Conservation (phyloP, 2,113 vertebrate species). For the Drymodes brunneopygia region DNA sequence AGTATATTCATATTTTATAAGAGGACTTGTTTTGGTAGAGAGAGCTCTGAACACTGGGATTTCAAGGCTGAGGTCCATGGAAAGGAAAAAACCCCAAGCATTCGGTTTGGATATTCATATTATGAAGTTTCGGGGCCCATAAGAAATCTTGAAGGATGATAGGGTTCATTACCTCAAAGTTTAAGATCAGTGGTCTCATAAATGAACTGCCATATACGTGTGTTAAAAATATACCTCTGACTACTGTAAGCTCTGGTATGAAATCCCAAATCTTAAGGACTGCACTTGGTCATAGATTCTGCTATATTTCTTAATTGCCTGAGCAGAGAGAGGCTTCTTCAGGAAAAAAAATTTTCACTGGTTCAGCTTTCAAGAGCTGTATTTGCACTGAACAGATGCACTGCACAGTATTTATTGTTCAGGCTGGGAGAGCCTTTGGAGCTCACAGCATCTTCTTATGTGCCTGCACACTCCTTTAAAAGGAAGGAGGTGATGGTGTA, state of each 20-base stretch:
- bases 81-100: neutral
- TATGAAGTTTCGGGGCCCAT: neutral
- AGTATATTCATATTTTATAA: neutral
- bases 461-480: neutral
- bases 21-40: neutral
- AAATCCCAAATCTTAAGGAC: neutral
- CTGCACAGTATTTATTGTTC: neutral
- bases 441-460: rapidly evolving
- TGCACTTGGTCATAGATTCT: neutral
- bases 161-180: neutral
- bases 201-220: neutral
- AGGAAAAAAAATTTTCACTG: neutral
- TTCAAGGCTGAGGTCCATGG: neutral
- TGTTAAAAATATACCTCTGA: neutral
- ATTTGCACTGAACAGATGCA: neutral
- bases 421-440: neutral
- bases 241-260: neutral
- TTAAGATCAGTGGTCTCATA: neutral
- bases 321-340: neutral
- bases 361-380: neutral
- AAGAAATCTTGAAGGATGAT: neutral
- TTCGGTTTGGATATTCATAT: neutral
- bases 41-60: neutral
- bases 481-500: neutral
- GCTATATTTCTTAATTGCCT: neutral